A percentile compares a stretch with the other conserved stretches of the same genome.
Evolutionary conservation across 1,140 invertebrate species (phyloP).

Genomic region (Drosophila novamexicana): DNA sequence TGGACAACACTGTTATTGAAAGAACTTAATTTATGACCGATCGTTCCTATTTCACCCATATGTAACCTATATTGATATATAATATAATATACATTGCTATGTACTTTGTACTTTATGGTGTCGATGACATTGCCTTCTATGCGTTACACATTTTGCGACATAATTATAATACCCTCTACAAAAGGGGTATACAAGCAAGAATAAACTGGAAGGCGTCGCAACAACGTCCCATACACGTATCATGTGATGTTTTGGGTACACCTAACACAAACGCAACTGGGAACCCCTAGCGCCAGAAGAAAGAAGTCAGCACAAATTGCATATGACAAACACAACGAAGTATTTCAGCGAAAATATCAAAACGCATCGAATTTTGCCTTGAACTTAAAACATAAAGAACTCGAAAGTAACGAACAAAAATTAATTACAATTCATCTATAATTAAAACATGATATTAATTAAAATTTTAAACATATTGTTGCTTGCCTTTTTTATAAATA

Average conservation of each 20-base stretch:
- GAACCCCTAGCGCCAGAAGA: background rate
- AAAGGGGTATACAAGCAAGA: background rate
- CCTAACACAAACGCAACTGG: constrained; percentile 26
- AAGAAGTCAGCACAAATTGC: constrained; percentile 30
- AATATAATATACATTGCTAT: no score
- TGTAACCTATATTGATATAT: no score
- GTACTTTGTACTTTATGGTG: no score
- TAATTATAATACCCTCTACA: background rate
- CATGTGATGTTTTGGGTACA: constrained; percentile 44
- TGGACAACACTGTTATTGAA: no score
- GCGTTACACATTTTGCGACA: background rate
- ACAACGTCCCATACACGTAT: constrained; percentile 15
- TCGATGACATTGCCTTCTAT: background rate
- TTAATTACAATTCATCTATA: no score
- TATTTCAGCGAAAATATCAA: background rate
- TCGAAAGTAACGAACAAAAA: no score
- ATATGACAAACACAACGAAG: constrained; percentile 10
- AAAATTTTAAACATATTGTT: no score
- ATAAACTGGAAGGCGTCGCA: constrained; percentile 16
- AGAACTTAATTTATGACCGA: no score
- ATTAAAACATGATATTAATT: no score
- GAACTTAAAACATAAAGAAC: no score
- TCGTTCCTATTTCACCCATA: no score
- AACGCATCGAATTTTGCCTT: constrained; percentile 8
- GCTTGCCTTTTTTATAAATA: no score